Base-by-base conservation (phyloP, 2,797 vertebrate species). In the Pipistrellus kuhlii region DNA sequence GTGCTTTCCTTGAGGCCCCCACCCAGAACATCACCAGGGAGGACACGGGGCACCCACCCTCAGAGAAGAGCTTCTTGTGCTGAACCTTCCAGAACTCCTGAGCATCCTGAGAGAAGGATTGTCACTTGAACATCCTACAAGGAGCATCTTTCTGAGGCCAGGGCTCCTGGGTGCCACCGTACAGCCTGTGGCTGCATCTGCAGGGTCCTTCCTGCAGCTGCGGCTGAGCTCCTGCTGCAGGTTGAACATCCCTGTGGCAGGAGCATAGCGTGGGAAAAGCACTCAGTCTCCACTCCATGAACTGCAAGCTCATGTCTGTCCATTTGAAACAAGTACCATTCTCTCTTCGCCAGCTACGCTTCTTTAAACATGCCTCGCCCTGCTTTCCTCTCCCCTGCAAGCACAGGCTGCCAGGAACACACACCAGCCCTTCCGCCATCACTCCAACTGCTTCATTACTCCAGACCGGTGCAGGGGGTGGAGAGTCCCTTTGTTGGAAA, bases 401-500 rank as follows among this genome's bases (percentile, higher is more conserved):
- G 44, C 38, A 1, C 2, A 7, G 68, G 10, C 35, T 13, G 68
- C 66, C 66, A 6, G 68, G 32, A 38, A 38, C 35, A 38, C 10
- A 3, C 5, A 18, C 6, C 20, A 23, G 15, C 59, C n/a, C 30
- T 20, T 53, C 46, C 2, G 30, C 32, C n/a, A 25, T 48, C 82
- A 25, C 59, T 21, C 11, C 6, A 0, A n/a, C 2, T 3, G 62
- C 72, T 78, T 5, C 30, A 10, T 21, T 10, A n/a, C 30, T 48
- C 25, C 5, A 0, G 23, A 46, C 64, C 1, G 3, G 48, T 6
- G 35, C 48, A 2, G 69, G 0, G 68, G 62, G 27, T 0, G 13
- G 25, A 15, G 72, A 76, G 55, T 18, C 68, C 27, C 81, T 84
- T 4, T 12, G 27, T 51, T 1, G 8, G 82, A 6, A 75, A 20